phyloP scores from a whole-genome alignment of 2,113 vertebrate species.

The Cercocebus atys region DNA sequence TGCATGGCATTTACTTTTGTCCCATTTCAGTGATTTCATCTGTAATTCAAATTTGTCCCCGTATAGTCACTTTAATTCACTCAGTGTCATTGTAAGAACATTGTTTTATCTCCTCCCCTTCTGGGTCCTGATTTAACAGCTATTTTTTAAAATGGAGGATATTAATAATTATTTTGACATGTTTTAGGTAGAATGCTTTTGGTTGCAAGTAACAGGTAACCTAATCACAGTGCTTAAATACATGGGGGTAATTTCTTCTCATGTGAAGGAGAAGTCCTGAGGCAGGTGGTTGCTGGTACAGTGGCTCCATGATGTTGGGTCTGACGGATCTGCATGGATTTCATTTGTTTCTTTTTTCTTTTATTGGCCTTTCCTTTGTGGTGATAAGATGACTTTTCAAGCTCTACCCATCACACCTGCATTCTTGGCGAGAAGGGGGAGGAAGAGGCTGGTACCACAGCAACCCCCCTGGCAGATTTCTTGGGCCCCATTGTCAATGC shows the following conservation, averaged over 20 bases:
- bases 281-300: fast-evolving
- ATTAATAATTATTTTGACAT: neutral
- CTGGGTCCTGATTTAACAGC: neutral
- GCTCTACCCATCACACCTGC: neutral
- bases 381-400: neutral
- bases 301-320: neutral
- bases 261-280: neutral
- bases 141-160: neutral
- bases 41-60: neutral
- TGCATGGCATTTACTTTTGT: fast-evolving
- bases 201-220: neutral
- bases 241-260: neutral
- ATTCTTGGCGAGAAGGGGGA: neutral
- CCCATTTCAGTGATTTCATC: neutral
- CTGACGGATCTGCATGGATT: neutral
- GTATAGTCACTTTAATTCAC: neutral
- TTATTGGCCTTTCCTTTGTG: neutral
- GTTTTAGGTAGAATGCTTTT: neutral
- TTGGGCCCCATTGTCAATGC: neutral
- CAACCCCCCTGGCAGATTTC: neutral
- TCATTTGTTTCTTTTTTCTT: neutral
- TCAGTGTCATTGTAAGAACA: neutral
- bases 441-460: neutral
- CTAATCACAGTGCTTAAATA: neutral
- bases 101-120: neutral